Evolutionary conservation across 1,140 invertebrate genomes (phyloP).

Genomic region (Cephus cinctus): DNA sequence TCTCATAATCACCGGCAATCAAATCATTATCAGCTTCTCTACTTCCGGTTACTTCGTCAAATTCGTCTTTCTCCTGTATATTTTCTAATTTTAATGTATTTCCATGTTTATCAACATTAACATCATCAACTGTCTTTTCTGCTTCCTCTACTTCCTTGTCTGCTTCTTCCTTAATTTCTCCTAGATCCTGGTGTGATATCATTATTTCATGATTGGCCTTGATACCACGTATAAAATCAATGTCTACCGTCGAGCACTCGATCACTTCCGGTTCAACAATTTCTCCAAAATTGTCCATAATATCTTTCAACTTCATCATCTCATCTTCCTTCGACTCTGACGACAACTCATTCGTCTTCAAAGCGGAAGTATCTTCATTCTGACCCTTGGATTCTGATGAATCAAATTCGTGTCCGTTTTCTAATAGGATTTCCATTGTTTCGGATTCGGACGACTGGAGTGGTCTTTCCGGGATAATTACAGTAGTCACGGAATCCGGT

Average conservation of each 20-base stretch:
- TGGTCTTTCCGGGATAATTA: conserved; percentile 43
- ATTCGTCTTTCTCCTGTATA: conserved; percentile 15
- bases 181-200: conserved; percentile 31
- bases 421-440: conserved; percentile 21
- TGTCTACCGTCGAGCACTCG: conserved; percentile 13
- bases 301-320: conserved; percentile 1
- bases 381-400: too few species aligned
- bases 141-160: conserved; percentile 22
- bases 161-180: conserved; percentile 39
- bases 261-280: conserved; percentile 11
- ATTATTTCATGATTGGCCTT: conserved; percentile 27
- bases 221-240: conserved; percentile 25
- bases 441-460: conserved; percentile 19
- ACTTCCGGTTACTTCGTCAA: too few species aligned
- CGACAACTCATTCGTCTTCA: too few species aligned
- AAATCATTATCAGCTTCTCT: conserved; percentile 9
- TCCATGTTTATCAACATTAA: conserved; percentile 6
- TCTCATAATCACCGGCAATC: conserved; percentile 1
- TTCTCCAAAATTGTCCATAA: conserved; percentile 22
- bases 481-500: conserved; percentile 47
- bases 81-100: conserved; percentile 12
- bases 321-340: not conserved
- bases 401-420: too few species aligned
- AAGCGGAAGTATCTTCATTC: too few species aligned
- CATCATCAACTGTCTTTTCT: conserved; percentile 17